These are phyloP conservation scores for Heterotis niloticus DNA, from an alignment of 2,113 vertebrate genomes.

Conservation along the genomic window DNA sequence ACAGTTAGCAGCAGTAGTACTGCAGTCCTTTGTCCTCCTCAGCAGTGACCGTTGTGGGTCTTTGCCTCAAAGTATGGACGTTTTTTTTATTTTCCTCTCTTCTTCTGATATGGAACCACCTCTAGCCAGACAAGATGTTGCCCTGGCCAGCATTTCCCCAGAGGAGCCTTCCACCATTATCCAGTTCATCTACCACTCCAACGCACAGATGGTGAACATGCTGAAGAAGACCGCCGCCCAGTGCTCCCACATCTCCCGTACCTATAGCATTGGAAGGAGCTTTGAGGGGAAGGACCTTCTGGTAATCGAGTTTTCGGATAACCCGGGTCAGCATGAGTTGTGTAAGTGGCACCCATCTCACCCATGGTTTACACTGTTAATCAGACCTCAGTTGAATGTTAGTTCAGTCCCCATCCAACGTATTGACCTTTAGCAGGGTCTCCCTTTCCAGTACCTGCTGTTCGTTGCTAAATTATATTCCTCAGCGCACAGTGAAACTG, in stretches of 20 bases:
- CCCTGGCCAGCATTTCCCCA: constrained; percentile 33
- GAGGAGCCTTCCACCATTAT: constrained; percentile 60
- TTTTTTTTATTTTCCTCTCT: not conserved
- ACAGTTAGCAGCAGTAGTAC: too few species aligned
- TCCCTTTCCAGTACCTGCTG: not conserved
- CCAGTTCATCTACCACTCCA: constrained; percentile 75
- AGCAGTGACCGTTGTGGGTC: not conserved
- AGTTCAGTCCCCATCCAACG: too few species aligned
- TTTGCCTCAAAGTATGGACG: not conserved
- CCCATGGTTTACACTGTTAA: not conserved
- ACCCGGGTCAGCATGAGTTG: constrained; percentile 82
- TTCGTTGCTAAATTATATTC: too few species aligned
- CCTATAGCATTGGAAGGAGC: constrained; percentile 89
- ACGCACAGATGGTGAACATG: constrained; percentile 71
- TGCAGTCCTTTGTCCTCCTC: too few species aligned
- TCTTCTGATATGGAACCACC: not conserved
- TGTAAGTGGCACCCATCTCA: constrained; percentile 64
- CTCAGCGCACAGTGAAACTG: too few species aligned
- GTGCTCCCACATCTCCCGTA: constrained; percentile 74
- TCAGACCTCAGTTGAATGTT: too few species aligned
- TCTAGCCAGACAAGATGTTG: constrained; percentile 40
- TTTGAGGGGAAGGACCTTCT: constrained; percentile 82
- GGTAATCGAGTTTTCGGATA: constrained; percentile 87
- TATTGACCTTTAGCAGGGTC: too few species aligned
- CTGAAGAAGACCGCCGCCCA: constrained; percentile 73